These are phyloP conservation scores for Synergus japonicus DNA, from an alignment of 2,888 invertebrate genomes.

Conservation along the genomic window DNA sequence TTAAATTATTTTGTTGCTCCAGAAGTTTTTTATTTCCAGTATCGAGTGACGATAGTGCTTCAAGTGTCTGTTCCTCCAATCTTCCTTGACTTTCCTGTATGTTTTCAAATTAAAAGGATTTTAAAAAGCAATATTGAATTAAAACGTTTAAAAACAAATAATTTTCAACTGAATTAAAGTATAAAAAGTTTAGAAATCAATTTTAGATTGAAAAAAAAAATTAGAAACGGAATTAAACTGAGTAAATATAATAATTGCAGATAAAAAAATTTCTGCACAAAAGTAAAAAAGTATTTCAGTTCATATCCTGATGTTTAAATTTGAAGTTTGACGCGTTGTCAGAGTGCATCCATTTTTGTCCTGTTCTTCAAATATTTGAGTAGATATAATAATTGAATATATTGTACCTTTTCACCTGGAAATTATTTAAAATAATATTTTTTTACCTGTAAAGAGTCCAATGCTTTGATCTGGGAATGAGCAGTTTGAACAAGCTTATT, in stretches of 20 bases:
- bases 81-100: constrained; percentile 77
- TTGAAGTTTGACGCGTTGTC: not conserved
- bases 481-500: constrained; percentile 81
- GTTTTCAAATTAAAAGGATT: no score
- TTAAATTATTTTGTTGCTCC: constrained; percentile 79
- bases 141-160: no score
- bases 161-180: no score
- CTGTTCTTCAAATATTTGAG: not conserved
- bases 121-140: no score
- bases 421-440: constrained; percentile 35
- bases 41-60: constrained; percentile 76
- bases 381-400: constrained; percentile 8
- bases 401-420: not conserved
- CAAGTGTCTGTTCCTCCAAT: constrained; percentile 76
- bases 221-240: no score
- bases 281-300: no score
- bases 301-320: not conserved
- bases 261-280: no score
- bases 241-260: no score
- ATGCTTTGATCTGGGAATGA: constrained; percentile 77
- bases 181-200: no score
- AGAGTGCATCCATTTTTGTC: not conserved
- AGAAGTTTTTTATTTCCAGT: constrained; percentile 78
- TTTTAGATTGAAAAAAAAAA: no score
- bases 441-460: constrained; percentile 77